Base-by-base conservation (phyloP, 2,888 invertebrate genomes). In the Hesperia comma region DNA sequence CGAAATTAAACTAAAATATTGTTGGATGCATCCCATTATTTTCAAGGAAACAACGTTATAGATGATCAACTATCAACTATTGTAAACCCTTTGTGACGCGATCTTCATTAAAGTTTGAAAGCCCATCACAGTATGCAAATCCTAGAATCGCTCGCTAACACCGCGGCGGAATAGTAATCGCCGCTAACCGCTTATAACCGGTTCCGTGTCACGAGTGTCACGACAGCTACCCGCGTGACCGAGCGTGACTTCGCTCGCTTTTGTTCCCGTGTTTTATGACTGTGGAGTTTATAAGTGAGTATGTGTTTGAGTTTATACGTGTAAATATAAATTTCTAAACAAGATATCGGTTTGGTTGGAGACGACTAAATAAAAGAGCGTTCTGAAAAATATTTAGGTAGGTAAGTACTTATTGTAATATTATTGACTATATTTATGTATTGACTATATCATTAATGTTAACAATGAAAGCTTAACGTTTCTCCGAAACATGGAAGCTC, bases 161-260 rank as follows among this genome's bases (percentile, higher is more conserved):
- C 19, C 10, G 19, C 49, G 19, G n/a, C 17, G 7, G 43, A 46
- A 46, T 46, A 51, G 21, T 21, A 51, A 51, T 51, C 51, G 21
- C 14, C 53, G 61, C 61, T 61, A 54, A 53, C 6, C 41, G 37
- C 41, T 49, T n/a, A 40, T 61, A 26, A 12, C 61, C 14, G 4
- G 51, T 51, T 19, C 61, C 61, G 51, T 17, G 61, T 51, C 49
- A 51, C 41, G 57, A 15, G 37, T 14, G 51, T 51, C 51, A 51
- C 41, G 58, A 15, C 33, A 55, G 21, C 58, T 57, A 14, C 15
- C 51, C 51, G 21, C 58, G 58, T 58, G 58, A 58, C 58, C 41
- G 43, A 43, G 58, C 58, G 61, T 61, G 51, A 51, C 61, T 15
- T 6, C 19, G 51, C 51, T 61, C 51, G 49, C 37, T 61, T 60